A percentile compares a stretch with the other conserved stretches of the same genome.
Evolutionary conservation across 2,113 vertebrate genomes (phyloP).

Genomic region (Catharus minimus): DNA sequence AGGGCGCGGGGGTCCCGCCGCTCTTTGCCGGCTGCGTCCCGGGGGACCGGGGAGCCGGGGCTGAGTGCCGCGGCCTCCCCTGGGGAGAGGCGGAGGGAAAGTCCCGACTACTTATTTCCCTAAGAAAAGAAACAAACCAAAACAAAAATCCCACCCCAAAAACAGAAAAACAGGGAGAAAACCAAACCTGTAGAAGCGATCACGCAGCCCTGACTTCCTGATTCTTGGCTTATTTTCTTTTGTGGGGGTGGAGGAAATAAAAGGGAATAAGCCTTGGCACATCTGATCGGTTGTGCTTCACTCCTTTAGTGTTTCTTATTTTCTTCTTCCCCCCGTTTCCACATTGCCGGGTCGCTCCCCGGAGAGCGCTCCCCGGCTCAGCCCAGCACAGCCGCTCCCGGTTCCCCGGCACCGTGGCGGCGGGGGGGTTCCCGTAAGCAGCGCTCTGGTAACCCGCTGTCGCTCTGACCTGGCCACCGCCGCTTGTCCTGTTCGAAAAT

Average conservation of each 20-base stretch:
- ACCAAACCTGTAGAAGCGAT: background rate
- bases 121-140: too few relatives aligned
- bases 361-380: background rate
- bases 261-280: conserved; percentile 25
- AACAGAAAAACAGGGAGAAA: background rate
- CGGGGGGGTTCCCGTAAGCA: background rate
- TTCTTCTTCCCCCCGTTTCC: background rate
- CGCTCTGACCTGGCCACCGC: background rate
- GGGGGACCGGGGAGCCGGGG: background rate
- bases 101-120: background rate
- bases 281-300: background rate
- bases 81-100: background rate
- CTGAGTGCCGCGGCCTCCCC: background rate
- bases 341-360: background rate
- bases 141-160: background rate
- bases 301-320: background rate
- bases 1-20: background rate
- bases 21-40: background rate
- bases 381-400: background rate
- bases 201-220: conserved; percentile 31
- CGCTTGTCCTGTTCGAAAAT: background rate
- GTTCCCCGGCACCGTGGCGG: background rate
- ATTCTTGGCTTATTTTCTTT: conserved; percentile 37
- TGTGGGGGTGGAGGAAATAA: conserved; percentile 44
- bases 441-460: background rate